Evolutionary conservation across 2,113 vertebrate genomes (phyloP).

Genomic region (Gorsachius goisagi): DNA sequence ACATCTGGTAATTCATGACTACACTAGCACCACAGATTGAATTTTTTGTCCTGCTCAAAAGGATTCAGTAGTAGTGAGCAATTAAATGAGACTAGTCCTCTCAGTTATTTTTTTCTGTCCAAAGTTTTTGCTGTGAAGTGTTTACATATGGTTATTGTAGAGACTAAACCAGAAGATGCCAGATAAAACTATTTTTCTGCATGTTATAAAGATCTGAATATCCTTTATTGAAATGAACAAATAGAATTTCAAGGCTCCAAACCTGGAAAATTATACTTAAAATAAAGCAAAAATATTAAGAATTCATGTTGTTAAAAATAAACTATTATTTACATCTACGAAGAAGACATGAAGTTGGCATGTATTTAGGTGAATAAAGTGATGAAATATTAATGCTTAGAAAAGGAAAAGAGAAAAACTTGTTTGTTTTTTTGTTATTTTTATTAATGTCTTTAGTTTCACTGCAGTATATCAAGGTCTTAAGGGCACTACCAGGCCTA

Average conservation of each 20-base stretch:
- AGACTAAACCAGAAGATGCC: not conserved
- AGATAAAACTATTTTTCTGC: not conserved
- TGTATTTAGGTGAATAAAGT: not conserved
- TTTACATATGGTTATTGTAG: not conserved
- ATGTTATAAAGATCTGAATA: not conserved
- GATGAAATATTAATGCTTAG: not conserved
- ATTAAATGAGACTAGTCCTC: not conserved
- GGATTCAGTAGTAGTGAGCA: not conserved
- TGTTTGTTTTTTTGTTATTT: not conserved
- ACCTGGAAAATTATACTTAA: not conserved
- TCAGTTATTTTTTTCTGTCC: not conserved
- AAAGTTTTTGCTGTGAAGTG: not conserved
- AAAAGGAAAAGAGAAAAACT: not conserved
- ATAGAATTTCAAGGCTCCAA: not conserved
- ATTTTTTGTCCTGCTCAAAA: not conserved
- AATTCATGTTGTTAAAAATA: not conserved
- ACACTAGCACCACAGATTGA: not conserved
- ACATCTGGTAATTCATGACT: conserved; percentile 33
- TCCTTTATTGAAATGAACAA: not conserved
- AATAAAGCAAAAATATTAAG: not conserved
- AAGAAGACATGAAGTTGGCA: not conserved
- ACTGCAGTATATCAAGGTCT: not conserved
- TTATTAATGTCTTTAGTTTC: not conserved
- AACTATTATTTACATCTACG: not conserved
- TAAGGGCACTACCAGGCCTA: not conserved